These are phyloP conservation scores for Rambutsinella grinnellia DNA, from an alignment of 2,888 invertebrate genomes.

Conservation along the genomic window DNA sequence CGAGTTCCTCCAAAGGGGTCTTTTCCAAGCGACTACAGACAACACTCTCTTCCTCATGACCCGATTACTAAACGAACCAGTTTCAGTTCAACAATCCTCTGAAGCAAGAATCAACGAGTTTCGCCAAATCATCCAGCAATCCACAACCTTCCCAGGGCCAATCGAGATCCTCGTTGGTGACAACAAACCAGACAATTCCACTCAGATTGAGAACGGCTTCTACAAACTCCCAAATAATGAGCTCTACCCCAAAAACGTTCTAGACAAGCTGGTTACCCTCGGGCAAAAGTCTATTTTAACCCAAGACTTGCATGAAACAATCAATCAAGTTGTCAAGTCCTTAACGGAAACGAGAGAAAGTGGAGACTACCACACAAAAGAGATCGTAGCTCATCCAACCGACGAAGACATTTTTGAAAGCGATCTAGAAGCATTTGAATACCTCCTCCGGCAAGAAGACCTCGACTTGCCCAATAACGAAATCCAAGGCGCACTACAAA, in stretches of 20 bases:
- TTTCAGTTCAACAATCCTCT: background rate
- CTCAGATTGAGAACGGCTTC: conserved; percentile 11
- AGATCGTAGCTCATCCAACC: conserved; percentile 7
- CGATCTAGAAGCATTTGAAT: conserved; percentile 23
- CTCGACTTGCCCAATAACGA: conserved; percentile 20
- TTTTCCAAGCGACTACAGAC: conserved; percentile 23
- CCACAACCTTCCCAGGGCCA: background rate
- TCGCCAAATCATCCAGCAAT: conserved; percentile 14
- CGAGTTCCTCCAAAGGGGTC: conserved; percentile 14
- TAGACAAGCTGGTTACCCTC: conserved; percentile 9
- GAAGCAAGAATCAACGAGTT: conserved; percentile 17
- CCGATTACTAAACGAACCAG: conserved; percentile 1
- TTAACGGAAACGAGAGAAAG: conserved; percentile 18
- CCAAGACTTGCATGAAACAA: background rate
- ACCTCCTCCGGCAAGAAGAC: conserved; percentile 12
- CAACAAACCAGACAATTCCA: conserved; percentile 24
- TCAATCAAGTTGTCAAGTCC: background rate
- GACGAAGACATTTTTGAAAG: conserved; percentile 26
- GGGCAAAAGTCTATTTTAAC: background rate
- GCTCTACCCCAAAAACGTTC: conserved; percentile 48
- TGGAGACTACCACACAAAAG: conserved; percentile 9
- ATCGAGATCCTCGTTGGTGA: conserved; percentile 41
- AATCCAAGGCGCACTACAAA: conserved; percentile 3
- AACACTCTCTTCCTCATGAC: conserved; percentile 14
- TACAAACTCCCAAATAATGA: conserved; percentile 36